Evolutionary conservation across 2,888 invertebrate genomes (phyloP).

Genomic region (Polylopha cassiicola): DNA sequence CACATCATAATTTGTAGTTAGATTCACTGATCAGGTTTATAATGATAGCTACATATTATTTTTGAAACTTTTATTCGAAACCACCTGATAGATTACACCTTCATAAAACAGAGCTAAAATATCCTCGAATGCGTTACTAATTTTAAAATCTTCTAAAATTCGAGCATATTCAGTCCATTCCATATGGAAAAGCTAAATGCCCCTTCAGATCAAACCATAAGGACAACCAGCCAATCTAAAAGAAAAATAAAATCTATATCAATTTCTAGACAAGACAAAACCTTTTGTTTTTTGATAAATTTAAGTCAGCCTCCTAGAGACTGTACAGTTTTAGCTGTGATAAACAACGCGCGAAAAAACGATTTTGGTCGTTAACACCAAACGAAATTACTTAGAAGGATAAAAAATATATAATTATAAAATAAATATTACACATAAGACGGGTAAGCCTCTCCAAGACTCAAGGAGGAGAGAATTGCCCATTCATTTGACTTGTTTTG

Average conservation of each 20-base stretch:
- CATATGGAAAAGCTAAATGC: constrained; percentile 48
- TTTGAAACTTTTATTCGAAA: constrained; percentile 6
- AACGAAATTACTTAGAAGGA: constrained; percentile 47
- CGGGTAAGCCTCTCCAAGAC: constrained; percentile 63
- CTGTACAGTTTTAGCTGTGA: too few relatives aligned
- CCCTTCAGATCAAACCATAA: constrained; percentile 46
- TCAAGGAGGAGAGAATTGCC: constrained; percentile 61
- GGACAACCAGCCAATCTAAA: constrained; percentile 55
- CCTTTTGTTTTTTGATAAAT: too few relatives aligned
- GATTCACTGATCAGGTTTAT: too few relatives aligned
- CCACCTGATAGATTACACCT: constrained; percentile 16
- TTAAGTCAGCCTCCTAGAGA: too few relatives aligned
- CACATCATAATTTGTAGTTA: neutral
- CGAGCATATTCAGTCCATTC: constrained; percentile 34
- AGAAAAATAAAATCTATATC: constrained; percentile 35
- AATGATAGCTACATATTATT: too few relatives aligned
- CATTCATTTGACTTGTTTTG: constrained; percentile 75
- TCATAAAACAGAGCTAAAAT: constrained; percentile 13
- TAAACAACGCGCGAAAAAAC: constrained; percentile 60
- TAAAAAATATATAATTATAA: constrained; percentile 49
- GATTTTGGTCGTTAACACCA: constrained; percentile 76
- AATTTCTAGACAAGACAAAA: constrained; percentile 25
- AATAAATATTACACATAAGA: constrained; percentile 47
- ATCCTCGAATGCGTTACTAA: constrained; percentile 3
- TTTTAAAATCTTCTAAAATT: neutral